These are phyloP conservation scores for Merodon equestris DNA, from an alignment of 2,888 invertebrate genomes.

Conservation along the genomic window DNA sequence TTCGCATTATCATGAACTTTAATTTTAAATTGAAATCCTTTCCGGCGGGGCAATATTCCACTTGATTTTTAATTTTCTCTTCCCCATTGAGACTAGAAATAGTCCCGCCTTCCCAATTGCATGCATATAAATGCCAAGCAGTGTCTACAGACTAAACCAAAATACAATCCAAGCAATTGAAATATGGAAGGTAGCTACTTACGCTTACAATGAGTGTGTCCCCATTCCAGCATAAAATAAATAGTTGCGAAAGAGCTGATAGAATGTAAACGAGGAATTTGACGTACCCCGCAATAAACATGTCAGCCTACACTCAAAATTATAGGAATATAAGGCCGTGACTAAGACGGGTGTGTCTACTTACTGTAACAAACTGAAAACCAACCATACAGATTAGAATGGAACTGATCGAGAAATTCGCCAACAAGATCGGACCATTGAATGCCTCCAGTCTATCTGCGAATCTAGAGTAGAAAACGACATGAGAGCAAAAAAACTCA, in stretches of 20 bases:
- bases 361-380: constrained; percentile 77
- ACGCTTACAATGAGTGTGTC: constrained; percentile 77
- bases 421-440: constrained; percentile 76
- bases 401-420: constrained; percentile 76
- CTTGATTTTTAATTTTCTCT: neutral
- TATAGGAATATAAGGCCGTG: neutral
- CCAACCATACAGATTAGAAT: constrained; percentile 78
- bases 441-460: constrained; percentile 74
- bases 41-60: constrained; percentile 68
- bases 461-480: constrained; percentile 71
- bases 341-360: constrained; percentile 5
- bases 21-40: constrained; percentile 72
- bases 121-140: constrained; percentile 73
- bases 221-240: constrained; percentile 77
- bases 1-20: constrained; percentile 75
- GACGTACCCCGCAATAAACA: constrained; percentile 76
- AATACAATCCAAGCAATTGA: neutral
- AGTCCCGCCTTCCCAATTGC: constrained; percentile 74
- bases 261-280: constrained; percentile 77
- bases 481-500: neutral
- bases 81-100: neutral
- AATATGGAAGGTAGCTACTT: constrained; percentile 41
- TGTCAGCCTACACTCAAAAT: constrained; percentile 69
- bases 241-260: constrained; percentile 76
- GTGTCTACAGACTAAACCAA: constrained; percentile 72